Conservation (phyloP, 2,888 invertebrate species). For the Rotaria sp. region DNA sequence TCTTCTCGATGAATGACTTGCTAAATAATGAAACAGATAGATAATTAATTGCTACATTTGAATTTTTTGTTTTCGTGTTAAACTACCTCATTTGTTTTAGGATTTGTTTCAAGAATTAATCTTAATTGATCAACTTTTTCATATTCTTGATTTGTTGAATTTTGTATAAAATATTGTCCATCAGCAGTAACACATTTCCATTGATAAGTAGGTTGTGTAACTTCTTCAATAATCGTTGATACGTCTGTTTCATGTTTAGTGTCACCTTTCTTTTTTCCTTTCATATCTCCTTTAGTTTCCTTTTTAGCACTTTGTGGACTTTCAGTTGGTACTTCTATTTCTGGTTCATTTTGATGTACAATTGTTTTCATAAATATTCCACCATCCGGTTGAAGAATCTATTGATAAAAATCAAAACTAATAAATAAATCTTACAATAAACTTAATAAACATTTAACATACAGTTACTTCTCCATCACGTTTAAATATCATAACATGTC, state of each 20-base stretch:
- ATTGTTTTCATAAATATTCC: not conserved
- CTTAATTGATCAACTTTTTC: not conserved
- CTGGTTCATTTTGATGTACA: not conserved
- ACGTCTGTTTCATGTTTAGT: not conserved
- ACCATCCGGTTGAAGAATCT: conserved; percentile 9
- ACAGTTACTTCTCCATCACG: conserved; percentile 9
- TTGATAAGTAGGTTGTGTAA: not conserved
- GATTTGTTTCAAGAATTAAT: conserved; percentile 12
- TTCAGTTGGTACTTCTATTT: not conserved
- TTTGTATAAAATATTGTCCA: conserved; percentile 9
- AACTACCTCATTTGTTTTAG: not conserved
- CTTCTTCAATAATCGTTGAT: not conserved
- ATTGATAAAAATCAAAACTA: not conserved
- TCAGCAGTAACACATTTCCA: not conserved
- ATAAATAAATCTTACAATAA: not conserved
- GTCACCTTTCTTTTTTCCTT: not conserved
- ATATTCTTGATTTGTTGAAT: not conserved
- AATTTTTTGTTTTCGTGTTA: not conserved
- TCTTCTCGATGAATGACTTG: conserved; percentile 53
- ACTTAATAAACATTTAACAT: not conserved
- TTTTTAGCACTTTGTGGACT: not conserved
- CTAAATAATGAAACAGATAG: conserved; percentile 44
- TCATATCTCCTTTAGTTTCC: not conserved
- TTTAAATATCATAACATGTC: conserved; percentile 51
- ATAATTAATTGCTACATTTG: too few relatives aligned